Evolutionary conservation across 2,888 invertebrate genomes (phyloP).

Genomic region (Tipula helvola): DNA sequence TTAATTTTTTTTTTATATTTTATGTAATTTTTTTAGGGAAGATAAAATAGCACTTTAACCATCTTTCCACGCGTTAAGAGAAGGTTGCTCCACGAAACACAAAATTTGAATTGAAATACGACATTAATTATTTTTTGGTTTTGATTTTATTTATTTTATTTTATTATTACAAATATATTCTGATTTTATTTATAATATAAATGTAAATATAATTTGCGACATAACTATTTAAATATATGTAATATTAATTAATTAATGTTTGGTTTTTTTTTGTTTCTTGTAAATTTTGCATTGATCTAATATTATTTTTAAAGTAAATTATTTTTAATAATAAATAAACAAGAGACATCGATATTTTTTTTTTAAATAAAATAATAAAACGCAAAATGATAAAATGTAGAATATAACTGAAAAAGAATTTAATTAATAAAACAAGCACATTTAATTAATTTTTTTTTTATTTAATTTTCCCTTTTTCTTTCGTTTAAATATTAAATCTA

Average conservation of each 20-base stretch:
- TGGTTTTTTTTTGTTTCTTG: background rate
- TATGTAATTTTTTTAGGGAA: background rate
- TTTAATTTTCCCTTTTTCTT: background rate
- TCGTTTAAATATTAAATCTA: background rate
- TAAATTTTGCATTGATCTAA: background rate
- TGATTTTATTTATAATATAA: background rate
- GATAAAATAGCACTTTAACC: background rate
- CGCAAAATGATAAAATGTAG: background rate
- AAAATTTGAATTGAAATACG: background rate
- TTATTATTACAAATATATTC: background rate
- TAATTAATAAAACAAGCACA: background rate
- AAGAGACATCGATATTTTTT: background rate
- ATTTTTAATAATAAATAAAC: background rate
- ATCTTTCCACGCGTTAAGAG: background rate
- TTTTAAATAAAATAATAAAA: background rate
- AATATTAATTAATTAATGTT: background rate
- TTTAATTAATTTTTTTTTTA: background rate
- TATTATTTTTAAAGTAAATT: background rate
- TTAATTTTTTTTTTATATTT: background rate
- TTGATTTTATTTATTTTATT: background rate
- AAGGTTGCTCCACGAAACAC: background rate
- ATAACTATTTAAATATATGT: background rate
- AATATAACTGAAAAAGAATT: background rate
- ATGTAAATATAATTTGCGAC: background rate
- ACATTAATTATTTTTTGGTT: background rate